A percentile compares a stretch with the other conserved stretches of the same genome.
These are phyloP conservation scores for Bradypodion ventrale DNA, from an alignment of 2,797 vertebrate genomes.

Conservation along the genomic window DNA sequence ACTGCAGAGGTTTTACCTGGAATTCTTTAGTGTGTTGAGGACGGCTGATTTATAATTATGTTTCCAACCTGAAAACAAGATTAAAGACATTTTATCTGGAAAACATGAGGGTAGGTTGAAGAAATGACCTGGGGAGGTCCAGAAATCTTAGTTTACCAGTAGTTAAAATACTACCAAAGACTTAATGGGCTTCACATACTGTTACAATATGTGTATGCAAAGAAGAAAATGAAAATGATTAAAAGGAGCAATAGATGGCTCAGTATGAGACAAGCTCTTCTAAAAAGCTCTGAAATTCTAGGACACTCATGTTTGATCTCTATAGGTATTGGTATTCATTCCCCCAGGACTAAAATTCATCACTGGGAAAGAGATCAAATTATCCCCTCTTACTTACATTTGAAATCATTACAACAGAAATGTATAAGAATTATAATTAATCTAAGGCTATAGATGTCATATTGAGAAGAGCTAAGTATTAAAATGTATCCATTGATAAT, in stretches of 20 bases:
- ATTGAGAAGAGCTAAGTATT: not conserved
- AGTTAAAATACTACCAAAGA: conserved; percentile 9
- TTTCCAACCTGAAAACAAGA: conserved; percentile 11
- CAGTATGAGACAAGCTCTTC: not conserved
- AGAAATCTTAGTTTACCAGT: conserved; percentile 10
- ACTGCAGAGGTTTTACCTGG: not conserved
- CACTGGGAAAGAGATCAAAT: conserved; percentile 41
- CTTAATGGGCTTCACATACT: conserved; percentile 3
- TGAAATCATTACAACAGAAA: not conserved
- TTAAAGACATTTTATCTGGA: conserved; percentile 27
- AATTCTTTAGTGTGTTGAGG: no score
- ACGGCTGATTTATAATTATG: no score
- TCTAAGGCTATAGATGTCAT: no score
- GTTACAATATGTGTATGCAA: conserved; percentile 22
- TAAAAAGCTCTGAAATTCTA: not conserved
- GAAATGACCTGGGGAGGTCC: conserved; percentile 19
- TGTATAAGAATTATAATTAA: conserved; percentile 9
- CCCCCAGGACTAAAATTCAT: not conserved
- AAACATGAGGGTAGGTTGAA: conserved; percentile 24
- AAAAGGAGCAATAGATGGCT: not conserved
- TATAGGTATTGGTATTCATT: not conserved
- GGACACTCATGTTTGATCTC: not conserved
- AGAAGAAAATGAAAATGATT: conserved; percentile 13
- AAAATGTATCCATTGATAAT: not conserved
- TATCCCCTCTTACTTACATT: conserved; percentile 16